These are phyloP conservation scores for Ceyx margarethae DNA, from an alignment of 2,113 vertebrate genomes.

Conservation along the genomic window DNA sequence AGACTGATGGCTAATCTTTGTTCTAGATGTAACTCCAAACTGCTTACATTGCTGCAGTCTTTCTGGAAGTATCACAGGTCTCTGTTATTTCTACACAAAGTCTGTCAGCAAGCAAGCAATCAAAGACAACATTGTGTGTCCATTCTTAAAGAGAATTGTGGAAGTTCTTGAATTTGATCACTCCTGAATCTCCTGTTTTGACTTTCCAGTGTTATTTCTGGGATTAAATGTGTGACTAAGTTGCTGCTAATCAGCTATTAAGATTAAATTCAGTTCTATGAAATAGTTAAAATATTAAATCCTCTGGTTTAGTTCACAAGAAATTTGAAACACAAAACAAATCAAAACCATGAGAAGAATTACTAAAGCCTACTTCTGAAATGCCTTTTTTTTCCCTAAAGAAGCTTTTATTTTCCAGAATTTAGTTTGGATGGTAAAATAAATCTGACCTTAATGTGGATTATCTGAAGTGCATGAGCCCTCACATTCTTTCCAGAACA, in stretches of 20 bases:
- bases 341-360: not conserved
- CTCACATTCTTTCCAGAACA: not conserved
- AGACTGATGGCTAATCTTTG: not conserved
- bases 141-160: not conserved
- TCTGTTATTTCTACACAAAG: not conserved
- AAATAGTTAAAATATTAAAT: not conserved
- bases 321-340: not conserved
- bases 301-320: not conserved
- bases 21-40: not conserved
- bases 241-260: not conserved
- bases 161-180: not conserved
- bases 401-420: not conserved
- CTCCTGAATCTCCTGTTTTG: not conserved
- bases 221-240: not conserved
- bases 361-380: not conserved
- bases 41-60: not conserved
- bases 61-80: not conserved
- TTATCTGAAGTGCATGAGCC: not conserved
- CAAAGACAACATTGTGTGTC: not conserved
- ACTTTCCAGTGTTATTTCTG: not conserved
- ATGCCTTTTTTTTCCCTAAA: not conserved
- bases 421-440: not conserved
- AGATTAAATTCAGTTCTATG: not conserved
- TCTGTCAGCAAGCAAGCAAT: not conserved
- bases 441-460: not conserved